phyloP scores from a whole-genome alignment of 1,140 invertebrate species.

The Stenopsyche tienmushanensis region DNA sequence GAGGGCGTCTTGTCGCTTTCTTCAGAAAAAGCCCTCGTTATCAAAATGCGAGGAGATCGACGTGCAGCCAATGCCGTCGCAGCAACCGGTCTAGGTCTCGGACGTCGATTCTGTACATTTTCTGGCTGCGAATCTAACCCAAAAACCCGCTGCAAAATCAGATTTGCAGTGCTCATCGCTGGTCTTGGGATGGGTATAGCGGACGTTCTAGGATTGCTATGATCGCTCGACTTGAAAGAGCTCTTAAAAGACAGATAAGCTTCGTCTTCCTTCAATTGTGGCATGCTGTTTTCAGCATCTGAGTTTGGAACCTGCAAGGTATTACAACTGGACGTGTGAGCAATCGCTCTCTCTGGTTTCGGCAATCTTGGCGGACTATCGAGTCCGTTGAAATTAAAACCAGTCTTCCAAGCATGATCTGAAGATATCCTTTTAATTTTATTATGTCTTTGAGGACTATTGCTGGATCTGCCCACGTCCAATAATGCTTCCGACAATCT shows the following conservation, averaged over 20 bases:
- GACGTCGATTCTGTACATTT: conserved; percentile 15
- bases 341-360: conserved; percentile 49
- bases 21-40: conserved; percentile 69
- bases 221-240: conserved; percentile 39
- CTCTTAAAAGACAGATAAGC: conserved; percentile 42
- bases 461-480: conserved; percentile 49
- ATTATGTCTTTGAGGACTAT: conserved; percentile 44
- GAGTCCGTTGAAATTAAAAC: conserved; percentile 35
- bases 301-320: conserved; percentile 56
- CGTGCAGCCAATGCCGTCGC: conserved; percentile 50
- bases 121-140: conserved; percentile 47
- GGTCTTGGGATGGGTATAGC: conserved; percentile 52
- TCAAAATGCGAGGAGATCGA: conserved; percentile 66
- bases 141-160: conserved; percentile 58
- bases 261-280: conserved; percentile 48
- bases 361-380: conserved; percentile 34
- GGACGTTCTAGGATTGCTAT: conserved; percentile 44
- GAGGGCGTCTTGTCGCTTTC: conserved; percentile 61
- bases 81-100: conserved; percentile 38
- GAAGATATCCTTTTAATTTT: conserved; percentile 53
- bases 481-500: conserved; percentile 66
- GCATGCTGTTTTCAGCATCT: conserved; percentile 38
- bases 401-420: conserved; percentile 47
- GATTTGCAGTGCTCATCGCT: conserved; percentile 50
- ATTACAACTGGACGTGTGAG: conserved; percentile 52